Evolutionary conservation across 2,797 vertebrate genomes (phyloP), one percentile per base, ranked within the genome.

Genomic region (Gephyroberyx darwinii): DNA sequence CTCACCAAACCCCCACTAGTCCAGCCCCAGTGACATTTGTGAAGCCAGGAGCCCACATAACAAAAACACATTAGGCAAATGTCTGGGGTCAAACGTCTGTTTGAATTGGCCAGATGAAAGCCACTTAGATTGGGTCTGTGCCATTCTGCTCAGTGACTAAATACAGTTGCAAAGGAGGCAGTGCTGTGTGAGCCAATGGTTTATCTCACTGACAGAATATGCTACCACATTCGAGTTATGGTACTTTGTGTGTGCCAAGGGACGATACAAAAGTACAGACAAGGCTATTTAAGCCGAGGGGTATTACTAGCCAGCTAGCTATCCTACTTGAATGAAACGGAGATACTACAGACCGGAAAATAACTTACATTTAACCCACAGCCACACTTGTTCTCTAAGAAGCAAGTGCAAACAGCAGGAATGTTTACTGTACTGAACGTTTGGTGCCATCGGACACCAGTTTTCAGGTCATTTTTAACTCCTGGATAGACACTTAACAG

Each of bases 61-160:
- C 92, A 94, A 95, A 94, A 94, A 94, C 92, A 94, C 93, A 94
- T 94, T 93, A 94, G 92, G 91, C 92, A 93, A 94, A 94, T 93
- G 92, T 93, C 92, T 91, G 92, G 91, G 93, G 88, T 92, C 90
- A 91, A 87, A 91, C 91, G 92, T 93, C 93, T 93, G 91, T 92
- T 93, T 93, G 93, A 93, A 93, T 92, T 93, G 93, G 91, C 90
- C 86, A 89, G 93, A 93, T 92, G 91, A 94, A 93, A 92, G 92
- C 89, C 90, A 93, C 91, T 92, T 87, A 88, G 85, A 83, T 82
- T 89, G 89, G 89, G 86, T 64, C 88, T 77, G 81, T 81, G 86
- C 88, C 88, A 85, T 91, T 90, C 84, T 85, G 86, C 86, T 89
- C 67, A 80, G 86, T 77, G 83, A 90, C 89, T 90, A 79, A 87